Evolutionary conservation across 2,797 vertebrate species (phyloP).

Genomic region (Sebastes ruberrimus): DNA sequence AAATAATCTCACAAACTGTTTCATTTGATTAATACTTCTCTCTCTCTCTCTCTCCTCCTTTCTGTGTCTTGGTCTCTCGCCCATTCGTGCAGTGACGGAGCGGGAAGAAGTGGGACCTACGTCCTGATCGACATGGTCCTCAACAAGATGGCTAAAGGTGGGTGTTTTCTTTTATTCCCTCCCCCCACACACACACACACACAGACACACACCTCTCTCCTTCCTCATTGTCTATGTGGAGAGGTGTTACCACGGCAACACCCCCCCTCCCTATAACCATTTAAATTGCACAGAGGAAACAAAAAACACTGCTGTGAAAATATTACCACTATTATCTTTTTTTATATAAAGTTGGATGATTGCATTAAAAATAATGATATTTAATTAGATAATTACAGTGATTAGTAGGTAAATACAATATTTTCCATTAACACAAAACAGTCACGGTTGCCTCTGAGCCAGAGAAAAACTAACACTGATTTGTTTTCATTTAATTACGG

Average conservation of each 20-base stretch:
- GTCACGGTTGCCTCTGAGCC: neutral
- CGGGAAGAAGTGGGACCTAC: constrained; percentile 94
- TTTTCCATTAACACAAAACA: constrained; percentile 20
- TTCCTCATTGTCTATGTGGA: constrained; percentile 9
- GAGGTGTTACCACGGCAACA: constrained; percentile 72
- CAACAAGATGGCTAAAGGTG: constrained; percentile 99
- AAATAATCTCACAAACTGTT: neutral
- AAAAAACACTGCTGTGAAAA: neutral
- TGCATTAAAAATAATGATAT: constrained; percentile 7
- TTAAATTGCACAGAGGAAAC: constrained; percentile 11
- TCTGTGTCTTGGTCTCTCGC: constrained; percentile 65
- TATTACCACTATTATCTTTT: neutral
- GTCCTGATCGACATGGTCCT: constrained; percentile 99
- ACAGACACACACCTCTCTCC: neutral
- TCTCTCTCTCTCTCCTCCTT: neutral
- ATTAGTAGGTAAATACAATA: neutral
- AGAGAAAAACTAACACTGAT: neutral
- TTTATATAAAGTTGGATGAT: neutral
- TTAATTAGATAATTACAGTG: constrained; percentile 34
- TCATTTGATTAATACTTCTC: neutral
- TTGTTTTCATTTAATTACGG: constrained; percentile 5
- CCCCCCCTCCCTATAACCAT: neutral
- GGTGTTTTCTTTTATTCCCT: constrained; percentile 36
- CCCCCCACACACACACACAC: too few species aligned
- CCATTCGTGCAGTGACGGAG: constrained; percentile 87